Percentiles rank a stretch among this genome's conserved stretches.
Evolutionary conservation across 2,113 vertebrate genomes (phyloP).

Genomic region (Seriola rivoliana): DNA sequence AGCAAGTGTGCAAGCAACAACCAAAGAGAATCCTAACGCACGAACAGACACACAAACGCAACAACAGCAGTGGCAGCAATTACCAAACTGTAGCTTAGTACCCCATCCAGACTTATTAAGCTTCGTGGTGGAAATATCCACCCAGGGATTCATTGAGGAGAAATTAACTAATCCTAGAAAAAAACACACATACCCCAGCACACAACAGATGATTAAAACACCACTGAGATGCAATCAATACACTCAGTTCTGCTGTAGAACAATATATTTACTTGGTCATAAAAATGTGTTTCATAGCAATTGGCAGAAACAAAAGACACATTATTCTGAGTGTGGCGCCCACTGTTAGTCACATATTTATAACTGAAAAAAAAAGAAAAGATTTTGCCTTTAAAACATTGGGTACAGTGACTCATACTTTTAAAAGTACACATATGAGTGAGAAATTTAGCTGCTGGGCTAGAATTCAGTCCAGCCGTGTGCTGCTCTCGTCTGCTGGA

Average conservation of each 20-base stretch:
- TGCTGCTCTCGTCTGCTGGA: conserved; percentile 25
- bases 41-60: background rate
- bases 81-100: conserved; percentile 39
- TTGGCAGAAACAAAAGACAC: conserved; percentile 18
- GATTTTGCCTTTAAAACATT: background rate
- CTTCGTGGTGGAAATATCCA: conserved; percentile 55
- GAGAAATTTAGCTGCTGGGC: conserved; percentile 29
- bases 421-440: conserved; percentile 29
- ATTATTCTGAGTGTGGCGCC: background rate
- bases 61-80: conserved; percentile 38
- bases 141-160: conserved; percentile 57
- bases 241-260: conserved; percentile 16
- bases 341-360: background rate
- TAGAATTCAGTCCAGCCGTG: conserved; percentile 15
- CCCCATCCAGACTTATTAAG: conserved; percentile 57
- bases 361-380: background rate
- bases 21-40: background rate
- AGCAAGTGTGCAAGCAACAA: background rate
- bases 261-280: conserved; percentile 29
- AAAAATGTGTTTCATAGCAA: conserved; percentile 29
- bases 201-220: conserved; percentile 59
- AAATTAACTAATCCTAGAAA: conserved; percentile 53
- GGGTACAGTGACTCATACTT: conserved; percentile 28
- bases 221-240: conserved; percentile 69
- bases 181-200: conserved; percentile 38